A percentile compares a stretch with the other conserved stretches of the same genome.
Evolutionary conservation across 2,888 invertebrate genomes (phyloP).

Genomic region (Philonicus albiceps): DNA sequence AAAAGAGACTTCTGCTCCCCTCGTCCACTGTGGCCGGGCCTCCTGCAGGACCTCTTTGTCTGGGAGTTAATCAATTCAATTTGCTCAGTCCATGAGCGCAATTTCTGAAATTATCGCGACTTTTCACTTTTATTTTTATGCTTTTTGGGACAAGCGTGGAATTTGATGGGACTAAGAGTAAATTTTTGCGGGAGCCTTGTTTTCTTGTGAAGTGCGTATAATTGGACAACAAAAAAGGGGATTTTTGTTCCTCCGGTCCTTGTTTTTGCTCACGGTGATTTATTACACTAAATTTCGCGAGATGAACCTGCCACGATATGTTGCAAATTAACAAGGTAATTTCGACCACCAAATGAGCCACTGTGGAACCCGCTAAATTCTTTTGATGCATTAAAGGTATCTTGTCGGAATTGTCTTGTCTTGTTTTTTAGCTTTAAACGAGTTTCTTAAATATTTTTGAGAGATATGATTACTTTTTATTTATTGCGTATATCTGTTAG

Average conservation of each 20-base stretch:
- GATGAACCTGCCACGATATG: not conserved
- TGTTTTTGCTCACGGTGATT: not conserved
- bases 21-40: not conserved
- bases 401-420: not conserved
- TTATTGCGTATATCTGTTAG: not conserved
- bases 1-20: not conserved
- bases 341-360: not conserved
- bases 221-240: not conserved
- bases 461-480: not conserved
- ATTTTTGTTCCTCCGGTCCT: not conserved
- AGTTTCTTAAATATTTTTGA: not conserved
- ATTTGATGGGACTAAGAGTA: not conserved
- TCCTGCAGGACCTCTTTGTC: not conserved
- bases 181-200: not conserved
- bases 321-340: not conserved
- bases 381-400: not conserved
- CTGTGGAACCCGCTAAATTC: not conserved
- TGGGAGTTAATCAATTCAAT: slow-evolving; percentile 20
- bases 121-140: not conserved
- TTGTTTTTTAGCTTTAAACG: not conserved
- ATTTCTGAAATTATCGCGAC: slow-evolving; percentile 10
- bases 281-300: not conserved
- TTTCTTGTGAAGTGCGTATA: not conserved
- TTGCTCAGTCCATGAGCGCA: not conserved
- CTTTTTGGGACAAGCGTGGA: not conserved